Conservation (phyloP, 1,140 invertebrate genomes). For the Hycleus cichorii region DNA sequence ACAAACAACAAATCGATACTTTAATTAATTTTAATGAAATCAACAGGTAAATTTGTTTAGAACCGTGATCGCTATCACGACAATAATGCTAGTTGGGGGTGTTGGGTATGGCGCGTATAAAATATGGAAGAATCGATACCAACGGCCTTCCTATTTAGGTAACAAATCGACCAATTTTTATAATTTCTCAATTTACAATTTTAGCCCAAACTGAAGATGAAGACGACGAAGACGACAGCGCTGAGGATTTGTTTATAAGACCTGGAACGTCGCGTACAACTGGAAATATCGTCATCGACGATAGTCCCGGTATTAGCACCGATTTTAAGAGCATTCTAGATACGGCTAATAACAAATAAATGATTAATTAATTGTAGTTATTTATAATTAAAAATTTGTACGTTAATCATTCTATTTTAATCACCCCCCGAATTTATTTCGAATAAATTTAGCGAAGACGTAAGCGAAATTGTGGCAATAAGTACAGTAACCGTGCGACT, state of each 20-base stretch:
- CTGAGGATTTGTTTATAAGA: slow-evolving; percentile 24
- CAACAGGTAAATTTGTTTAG: slow-evolving; percentile 17
- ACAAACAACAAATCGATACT: neutral
- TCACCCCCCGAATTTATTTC: no score
- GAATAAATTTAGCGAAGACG: no score
- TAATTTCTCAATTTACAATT: neutral
- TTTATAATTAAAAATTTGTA: no score
- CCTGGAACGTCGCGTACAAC: slow-evolving; percentile 18
- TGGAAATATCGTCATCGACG: slow-evolving; percentile 11
- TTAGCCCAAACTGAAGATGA: slow-evolving; percentile 17
- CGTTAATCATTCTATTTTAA: no score
- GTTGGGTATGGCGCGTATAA: slow-evolving; percentile 15
- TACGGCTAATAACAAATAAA: slow-evolving; percentile 17
- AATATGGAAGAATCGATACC: slow-evolving; percentile 21
- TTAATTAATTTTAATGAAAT: neutral
- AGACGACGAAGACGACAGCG: slow-evolving; percentile 24
- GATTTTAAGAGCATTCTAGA: slow-evolving; percentile 26
- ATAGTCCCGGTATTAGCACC: slow-evolving; percentile 19
- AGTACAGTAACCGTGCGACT: no score
- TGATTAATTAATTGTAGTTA: no score
- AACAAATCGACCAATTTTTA: neutral
- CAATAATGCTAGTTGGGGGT: slow-evolving; percentile 17
- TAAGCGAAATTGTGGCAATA: no score
- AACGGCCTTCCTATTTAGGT: slow-evolving; percentile 21
- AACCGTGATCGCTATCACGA: slow-evolving; percentile 14